Evolutionary conservation across 2,888 invertebrate species (phyloP), one percentile per base, ranked within the genome.

Genomic region (Aleiodes leptofemur): DNA sequence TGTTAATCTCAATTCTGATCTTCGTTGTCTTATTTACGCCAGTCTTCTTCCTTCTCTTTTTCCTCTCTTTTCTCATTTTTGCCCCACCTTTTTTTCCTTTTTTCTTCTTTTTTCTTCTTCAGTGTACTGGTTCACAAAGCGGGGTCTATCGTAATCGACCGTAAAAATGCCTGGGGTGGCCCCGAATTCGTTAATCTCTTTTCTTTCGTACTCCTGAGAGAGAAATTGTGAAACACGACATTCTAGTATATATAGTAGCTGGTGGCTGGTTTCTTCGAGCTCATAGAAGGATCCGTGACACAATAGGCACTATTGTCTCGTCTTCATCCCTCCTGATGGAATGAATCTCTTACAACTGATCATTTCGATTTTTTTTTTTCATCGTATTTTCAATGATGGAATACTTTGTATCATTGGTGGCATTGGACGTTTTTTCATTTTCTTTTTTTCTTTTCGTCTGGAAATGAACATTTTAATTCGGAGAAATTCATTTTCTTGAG

Each of bases 151-250:
- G 82, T 82, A 83, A 85, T 85, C 82, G 83, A 82, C 78, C 85
- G 83, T 83, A 85, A 85, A 86, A 86, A 83, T 82, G 77, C 80
- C 76, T 80, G 76, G 81, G 80, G 79, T 82, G 81, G 76, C 77
- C 79, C 80, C 76, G 79, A 84, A 82, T 85, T 86, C 82, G 84
- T 86, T 85, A 83, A 84, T 85, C 83, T 82, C 83, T 81, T 82
- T 82, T 79, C 78, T 77, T 82, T 78, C 80, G 78, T 80, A 72
- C 73, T 74, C 64, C 72, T 66, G 48, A 64, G 66, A 69, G n/a
- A 69, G 66, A 69, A 9, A 69, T 16, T 38, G 43, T 16, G 48
- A 29, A 50, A 68, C 50, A 50, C n/a, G n/a, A 50, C 66, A 66
- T 48, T 29, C 48, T 66, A 50, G 66, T 66, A 34, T 43, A 43